Base-by-base conservation (phyloP, 2,797 vertebrate species). In the Sebastes matsubarae region DNA sequence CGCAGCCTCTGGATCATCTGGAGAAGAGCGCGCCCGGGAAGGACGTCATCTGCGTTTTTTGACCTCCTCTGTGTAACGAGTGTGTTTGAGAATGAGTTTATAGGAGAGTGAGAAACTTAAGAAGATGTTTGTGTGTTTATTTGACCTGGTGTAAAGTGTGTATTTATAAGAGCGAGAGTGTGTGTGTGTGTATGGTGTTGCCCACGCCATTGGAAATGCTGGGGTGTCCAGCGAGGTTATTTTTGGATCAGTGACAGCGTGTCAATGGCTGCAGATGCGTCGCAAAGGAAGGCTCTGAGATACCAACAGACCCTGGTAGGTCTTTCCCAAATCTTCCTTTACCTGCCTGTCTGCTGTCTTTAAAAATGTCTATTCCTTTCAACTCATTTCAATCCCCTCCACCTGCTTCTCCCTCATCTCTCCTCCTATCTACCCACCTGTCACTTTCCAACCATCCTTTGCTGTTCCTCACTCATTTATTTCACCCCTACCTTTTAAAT, bases 261-360 rank as follows among this genome's bases (percentile, higher is more conserved):
- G 95, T 94, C 96, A 94, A 98, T 98, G 97, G 96, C 96, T 96
- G 96, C 96, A 94, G 96, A 97, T 96, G 95, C 94, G 75, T 96
- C 96, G 94, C 96, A 96, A 91, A 96, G 96, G 82, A 97, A 96
- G 94, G 95, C 96, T 24, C 96, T 98, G 88, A 96, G 92, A 86
- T 98, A 98, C 94, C 97, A 97, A 78, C 96, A 97, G 89, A 97
- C 97, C 86, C 92, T 97, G 97, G 97, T 97, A 95, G 96, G 97
- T 92, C 86, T 89, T 82, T 81, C 61, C 77, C 25, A 20, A 52
- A 68, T 77, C 80, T 74, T 75, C 81, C 60, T 79, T 75, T 69
- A 84, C 82, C 85, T 84, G 65, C 36, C 66, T 78, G 60, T 66
- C 38, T 77, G 24, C 36, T 59, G 34, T 76, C 13, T 69, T 9